Percentiles rank a stretch among this genome's conserved stretches.
phyloP scores from a whole-genome alignment of 2,113 vertebrate species.

The Eira barbara region DNA sequence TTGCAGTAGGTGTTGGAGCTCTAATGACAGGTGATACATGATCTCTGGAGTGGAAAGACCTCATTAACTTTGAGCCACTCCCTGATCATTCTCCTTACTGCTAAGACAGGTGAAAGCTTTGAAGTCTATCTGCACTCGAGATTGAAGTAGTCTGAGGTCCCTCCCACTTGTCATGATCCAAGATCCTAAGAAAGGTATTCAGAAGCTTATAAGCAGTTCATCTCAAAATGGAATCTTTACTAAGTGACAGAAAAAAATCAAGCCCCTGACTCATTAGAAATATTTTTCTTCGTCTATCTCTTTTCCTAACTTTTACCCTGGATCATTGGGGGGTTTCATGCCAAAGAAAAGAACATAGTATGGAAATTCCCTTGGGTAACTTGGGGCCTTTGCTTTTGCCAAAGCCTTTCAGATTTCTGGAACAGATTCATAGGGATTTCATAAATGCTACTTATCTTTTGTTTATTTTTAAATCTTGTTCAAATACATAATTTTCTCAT shows the following conservation, averaged over 20 bases:
- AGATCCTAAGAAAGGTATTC: neutral
- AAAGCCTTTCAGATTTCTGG: neutral
- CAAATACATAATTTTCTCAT: neutral
- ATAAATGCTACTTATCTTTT: neutral
- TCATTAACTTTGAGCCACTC: neutral
- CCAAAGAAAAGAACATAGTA: neutral
- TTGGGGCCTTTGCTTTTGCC: neutral
- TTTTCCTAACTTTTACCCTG: neutral
- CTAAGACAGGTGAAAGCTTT: neutral
- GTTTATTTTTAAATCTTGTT: neutral
- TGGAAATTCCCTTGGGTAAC: neutral
- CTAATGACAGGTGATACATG: neutral
- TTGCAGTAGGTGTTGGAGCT: neutral
- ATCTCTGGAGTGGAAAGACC: neutral
- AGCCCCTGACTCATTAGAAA: neutral
- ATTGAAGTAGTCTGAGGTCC: neutral
- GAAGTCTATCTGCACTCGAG: neutral
- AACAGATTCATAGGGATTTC: neutral
- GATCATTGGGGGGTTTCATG: neutral
- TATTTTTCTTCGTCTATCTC: slow-evolving; percentile 12
- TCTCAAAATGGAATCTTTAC: neutral
- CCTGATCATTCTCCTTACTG: neutral
- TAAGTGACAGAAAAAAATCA: neutral
- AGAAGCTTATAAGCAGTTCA: neutral
- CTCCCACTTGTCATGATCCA: neutral